These are phyloP conservation scores for cat (Felis catus) DNA, from an alignment of 2,113 vertebrate species.

Conservation along the genomic window F.catus_Fca126_mat1.0 CM031420.1:33444501-33445000, in stretches of 20 bases:
- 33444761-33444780: background rate
- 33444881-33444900: too few species aligned
- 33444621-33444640: background rate
- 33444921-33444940: background rate
- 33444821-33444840: background rate
- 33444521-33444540: background rate
- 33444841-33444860: rapidly evolving
- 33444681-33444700: background rate
- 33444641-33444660: background rate
- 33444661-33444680: background rate
- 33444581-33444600: background rate
- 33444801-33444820: background rate
- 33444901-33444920: background rate
- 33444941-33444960: background rate
- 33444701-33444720: background rate
- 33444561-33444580: background rate
- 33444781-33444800: background rate
- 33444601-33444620: background rate
- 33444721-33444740: background rate
- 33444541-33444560: background rate
- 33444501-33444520: background rate
- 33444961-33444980: background rate
- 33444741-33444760: background rate
- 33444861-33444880: background rate
- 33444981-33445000: background rate